Conservation (phyloP, 2,113 vertebrate species). For the Gallinago undulata region DNA sequence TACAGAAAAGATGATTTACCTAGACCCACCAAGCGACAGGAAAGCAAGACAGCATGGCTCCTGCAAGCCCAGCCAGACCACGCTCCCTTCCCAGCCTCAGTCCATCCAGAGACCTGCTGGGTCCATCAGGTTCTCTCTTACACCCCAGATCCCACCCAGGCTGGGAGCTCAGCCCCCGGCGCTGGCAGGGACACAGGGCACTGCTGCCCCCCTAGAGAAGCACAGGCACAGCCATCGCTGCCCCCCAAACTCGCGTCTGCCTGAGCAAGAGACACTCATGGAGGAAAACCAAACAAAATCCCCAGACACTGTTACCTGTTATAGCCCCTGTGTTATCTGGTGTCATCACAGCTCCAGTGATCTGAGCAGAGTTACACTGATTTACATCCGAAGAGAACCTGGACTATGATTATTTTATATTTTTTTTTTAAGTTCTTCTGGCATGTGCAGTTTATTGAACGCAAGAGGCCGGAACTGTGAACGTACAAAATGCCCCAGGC, state of each 20-base stretch:
- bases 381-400: background rate
- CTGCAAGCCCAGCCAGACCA: background rate
- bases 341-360: background rate
- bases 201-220: background rate
- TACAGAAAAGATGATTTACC: background rate
- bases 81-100: background rate
- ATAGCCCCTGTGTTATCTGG: background rate
- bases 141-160: background rate
- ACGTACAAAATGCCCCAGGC: background rate
- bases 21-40: background rate
- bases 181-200: accelerated
- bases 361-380: background rate
- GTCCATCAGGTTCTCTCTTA: background rate
- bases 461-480: background rate
- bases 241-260: accelerated
- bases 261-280: background rate
- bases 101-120: background rate
- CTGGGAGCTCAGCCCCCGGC: background rate
- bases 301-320: background rate
- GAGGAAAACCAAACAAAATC: background rate
- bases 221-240: accelerated
- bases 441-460: background rate
- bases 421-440: background rate
- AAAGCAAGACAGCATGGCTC: background rate
- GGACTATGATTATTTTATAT: background rate